phyloP scores from a whole-genome alignment of 2,113 vertebrate genomes.

The Narcine bancroftii region DNA sequence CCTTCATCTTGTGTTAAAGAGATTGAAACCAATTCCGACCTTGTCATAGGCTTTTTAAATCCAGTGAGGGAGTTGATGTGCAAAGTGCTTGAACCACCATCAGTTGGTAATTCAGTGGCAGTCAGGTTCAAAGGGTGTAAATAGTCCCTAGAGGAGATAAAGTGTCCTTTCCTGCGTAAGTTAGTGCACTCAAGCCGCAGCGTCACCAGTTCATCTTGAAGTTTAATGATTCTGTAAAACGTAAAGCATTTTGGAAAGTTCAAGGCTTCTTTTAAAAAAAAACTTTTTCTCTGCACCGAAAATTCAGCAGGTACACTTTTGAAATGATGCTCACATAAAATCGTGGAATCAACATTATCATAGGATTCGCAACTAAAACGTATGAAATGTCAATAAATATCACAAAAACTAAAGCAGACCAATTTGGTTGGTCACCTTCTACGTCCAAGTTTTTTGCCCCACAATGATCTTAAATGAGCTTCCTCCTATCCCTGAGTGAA shows the following conservation, averaged over 20 bases:
- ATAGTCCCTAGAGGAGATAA: slow-evolving; percentile 59
- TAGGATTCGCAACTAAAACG: no score
- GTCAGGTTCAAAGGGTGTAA: slow-evolving; percentile 55
- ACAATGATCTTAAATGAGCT: no score
- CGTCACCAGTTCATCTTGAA: slow-evolving; percentile 89
- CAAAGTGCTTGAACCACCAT: slow-evolving; percentile 59
- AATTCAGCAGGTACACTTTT: neutral
- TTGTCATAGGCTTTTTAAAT: slow-evolving; percentile 79
- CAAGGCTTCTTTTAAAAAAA: neutral
- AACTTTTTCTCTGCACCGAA: neutral
- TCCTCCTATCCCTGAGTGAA: no score
- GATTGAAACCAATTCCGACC: slow-evolving; percentile 79
- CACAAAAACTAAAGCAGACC: no score
- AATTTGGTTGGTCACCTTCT: neutral
- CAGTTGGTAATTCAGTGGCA: slow-evolving; percentile 51
- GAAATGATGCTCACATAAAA: neutral
- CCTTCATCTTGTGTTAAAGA: slow-evolving; percentile 94
- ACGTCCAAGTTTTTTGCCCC: neutral
- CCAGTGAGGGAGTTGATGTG: slow-evolving; percentile 68
- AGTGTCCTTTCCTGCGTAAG: slow-evolving; percentile 85
- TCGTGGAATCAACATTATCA: no score
- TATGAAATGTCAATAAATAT: no score
- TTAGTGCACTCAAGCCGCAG: slow-evolving; percentile 84
- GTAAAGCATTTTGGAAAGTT: neutral
- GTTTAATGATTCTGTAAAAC: slow-evolving; percentile 67